Evolutionary conservation across 2,113 vertebrate genomes (phyloP).

Genomic region (Cryptotis parvus): DNA sequence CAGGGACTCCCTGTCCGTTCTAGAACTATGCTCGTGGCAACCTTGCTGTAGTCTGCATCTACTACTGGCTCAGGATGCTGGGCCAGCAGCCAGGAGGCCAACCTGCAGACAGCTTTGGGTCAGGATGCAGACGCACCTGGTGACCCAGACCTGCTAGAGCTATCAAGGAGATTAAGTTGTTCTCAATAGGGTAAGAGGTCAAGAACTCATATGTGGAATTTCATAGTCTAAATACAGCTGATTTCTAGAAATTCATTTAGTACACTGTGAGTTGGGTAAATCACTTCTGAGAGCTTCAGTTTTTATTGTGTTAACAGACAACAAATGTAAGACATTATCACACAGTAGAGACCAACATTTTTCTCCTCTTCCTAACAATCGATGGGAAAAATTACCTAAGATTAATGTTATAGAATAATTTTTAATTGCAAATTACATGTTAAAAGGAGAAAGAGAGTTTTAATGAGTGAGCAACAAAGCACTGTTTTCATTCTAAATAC

Average conservation of each 20-base stretch:
- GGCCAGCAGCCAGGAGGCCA: rapidly evolving
- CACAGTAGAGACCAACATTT: not conserved
- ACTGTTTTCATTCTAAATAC: constrained; percentile 26
- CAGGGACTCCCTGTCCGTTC: not conserved
- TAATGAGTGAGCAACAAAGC: not conserved
- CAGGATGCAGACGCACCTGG: too few species aligned
- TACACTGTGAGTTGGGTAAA: not conserved
- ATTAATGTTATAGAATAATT: not conserved
- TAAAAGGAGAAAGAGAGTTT: constrained; percentile 13
- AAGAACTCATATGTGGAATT: not conserved
- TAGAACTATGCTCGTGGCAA: not conserved
- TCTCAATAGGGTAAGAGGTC: not conserved
- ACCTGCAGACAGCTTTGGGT: too few species aligned
- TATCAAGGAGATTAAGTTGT: not conserved
- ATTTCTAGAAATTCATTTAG: not conserved
- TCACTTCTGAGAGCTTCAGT: too few species aligned
- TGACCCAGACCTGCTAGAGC: not conserved
- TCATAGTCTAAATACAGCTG: not conserved
- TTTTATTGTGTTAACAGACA: too few species aligned
- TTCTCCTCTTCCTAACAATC: not conserved
- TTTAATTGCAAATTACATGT: not conserved
- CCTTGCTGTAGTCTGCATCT: not conserved
- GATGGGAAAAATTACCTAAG: not conserved
- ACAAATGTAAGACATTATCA: not conserved
- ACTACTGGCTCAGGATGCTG: not conserved